These are phyloP conservation scores for Tipula confusa DNA, from an alignment of 2,888 invertebrate genomes.

Conservation along the genomic window DNA sequence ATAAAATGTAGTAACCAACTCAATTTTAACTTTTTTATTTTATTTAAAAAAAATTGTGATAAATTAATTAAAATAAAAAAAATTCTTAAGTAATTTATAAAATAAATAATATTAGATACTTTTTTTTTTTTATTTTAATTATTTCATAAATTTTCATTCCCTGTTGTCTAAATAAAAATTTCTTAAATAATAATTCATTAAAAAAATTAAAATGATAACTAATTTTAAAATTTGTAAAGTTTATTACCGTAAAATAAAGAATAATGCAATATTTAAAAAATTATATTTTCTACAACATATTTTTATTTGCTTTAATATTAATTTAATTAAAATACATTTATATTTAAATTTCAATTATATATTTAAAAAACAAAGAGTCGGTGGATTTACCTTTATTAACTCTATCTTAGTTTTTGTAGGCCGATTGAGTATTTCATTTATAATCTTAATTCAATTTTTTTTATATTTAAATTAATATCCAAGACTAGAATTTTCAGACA, in stretches of 20 bases:
- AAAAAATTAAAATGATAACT: not conserved
- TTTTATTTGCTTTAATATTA: too few relatives aligned
- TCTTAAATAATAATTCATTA: not conserved
- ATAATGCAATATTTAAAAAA: not conserved
- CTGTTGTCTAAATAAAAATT: not conserved
- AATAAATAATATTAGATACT: not conserved
- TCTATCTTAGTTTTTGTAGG: not conserved
- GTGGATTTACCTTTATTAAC: not conserved
- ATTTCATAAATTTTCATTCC: not conserved
- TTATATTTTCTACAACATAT: not conserved
- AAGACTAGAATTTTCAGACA: not conserved
- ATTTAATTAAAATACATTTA: too few relatives aligned
- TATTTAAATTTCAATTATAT: not conserved
- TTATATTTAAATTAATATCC: not conserved
- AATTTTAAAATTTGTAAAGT: conserved; percentile 25
- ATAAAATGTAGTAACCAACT: not conserved
- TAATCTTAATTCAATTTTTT: not conserved
- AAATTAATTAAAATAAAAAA: not conserved
- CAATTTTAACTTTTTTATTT: not conserved
- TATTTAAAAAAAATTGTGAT: conserved; percentile 25
- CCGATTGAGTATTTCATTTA: not conserved
- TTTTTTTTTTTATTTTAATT: not conserved
- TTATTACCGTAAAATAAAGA: not conserved
- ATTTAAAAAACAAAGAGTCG: not conserved
- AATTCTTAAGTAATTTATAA: not conserved